Evolutionary conservation across 1,140 invertebrate species (phyloP), one percentile per base, ranked within the genome.

Genomic region (Stegodyphus dumicola): DNA sequence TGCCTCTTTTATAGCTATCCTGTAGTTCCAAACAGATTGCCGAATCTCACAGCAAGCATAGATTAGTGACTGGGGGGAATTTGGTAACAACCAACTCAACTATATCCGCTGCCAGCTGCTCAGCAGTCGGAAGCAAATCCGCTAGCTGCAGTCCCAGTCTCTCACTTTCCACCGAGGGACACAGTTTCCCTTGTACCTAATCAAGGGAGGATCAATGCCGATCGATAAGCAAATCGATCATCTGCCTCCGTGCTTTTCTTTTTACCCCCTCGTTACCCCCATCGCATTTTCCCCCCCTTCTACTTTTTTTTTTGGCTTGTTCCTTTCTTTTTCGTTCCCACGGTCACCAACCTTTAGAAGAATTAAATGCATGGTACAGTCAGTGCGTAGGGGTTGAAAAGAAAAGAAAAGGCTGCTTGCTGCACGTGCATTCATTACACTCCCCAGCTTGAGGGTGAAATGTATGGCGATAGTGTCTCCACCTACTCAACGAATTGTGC

Each of bases 191-290:
- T 52, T 73, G 13, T 51, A 6, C 70, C 70, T 73, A 73, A 73
- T 73, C 70, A 73, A 7, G 11, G 17, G 70, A 51, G 70, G 70
- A 73, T 73, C 70, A 73, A 73, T 73, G 70, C 70, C 70, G 70
- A 73, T 73, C 70, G 70, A 73, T 73, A 73, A 52, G 13, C 53
- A 73, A 73, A 73, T 73, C 70, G 70, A 73, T 73, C 70, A 73
- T 73, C 53, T 51, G n/a, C 17, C 49, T 51, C 70, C 69, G 13
- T 6, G 13, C 7, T n/a, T n/a, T 7, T 52, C 70, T 51, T 51
- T n/a, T 73, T 51, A 51, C 51, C 53, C 70, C 18, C 49, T 52
- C n/a, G 53, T 51, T 51, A 73, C 70, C 70, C 70, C 70, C 33
- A 33, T 33, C 33, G 33, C 33, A 33, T 33, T 33, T 3, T 33